phyloP scores from a whole-genome alignment of 2,888 invertebrate genomes.

The Mesochorus sp. region DNA sequence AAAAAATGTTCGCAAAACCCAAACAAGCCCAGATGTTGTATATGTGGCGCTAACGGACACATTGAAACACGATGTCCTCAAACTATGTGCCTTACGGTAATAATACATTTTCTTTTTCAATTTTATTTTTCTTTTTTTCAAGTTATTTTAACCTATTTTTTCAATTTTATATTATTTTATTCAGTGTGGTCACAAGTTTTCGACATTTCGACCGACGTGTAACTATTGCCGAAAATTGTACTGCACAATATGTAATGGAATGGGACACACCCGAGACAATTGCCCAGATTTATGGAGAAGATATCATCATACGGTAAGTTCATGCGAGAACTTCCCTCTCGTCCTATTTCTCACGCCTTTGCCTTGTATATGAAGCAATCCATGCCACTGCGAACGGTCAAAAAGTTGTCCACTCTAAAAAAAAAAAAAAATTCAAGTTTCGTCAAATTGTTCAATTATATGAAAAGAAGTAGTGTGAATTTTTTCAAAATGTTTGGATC shows the following conservation, averaged over 20 bases:
- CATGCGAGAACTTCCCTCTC: not conserved
- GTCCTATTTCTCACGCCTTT: not conserved
- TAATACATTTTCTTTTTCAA: constrained; percentile 62
- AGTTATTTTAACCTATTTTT: not conserved
- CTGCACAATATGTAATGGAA: constrained; percentile 86
- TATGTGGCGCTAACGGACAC: constrained; percentile 88
- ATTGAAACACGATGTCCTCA: constrained; percentile 87
- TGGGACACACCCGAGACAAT: constrained; percentile 85
- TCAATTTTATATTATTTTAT: constrained; percentile 69
- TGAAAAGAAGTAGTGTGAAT: too few species aligned
- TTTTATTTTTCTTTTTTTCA: constrained; percentile 71
- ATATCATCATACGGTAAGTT: constrained; percentile 87
- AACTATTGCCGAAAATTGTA: constrained; percentile 81
- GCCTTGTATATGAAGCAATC: not conserved
- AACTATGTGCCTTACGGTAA: constrained; percentile 88
- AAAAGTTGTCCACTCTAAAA: too few species aligned
- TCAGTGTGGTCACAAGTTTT: constrained; percentile 85
- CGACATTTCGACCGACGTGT: constrained; percentile 82
- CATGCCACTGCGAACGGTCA: too few species aligned
- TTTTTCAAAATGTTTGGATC: too few species aligned
- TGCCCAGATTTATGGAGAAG: constrained; percentile 91
- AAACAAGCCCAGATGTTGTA: constrained; percentile 83
- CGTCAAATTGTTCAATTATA: too few species aligned
- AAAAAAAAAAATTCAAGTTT: too few species aligned
- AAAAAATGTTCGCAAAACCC: constrained; percentile 85